These are phyloP conservation scores for Ptychoptera contaminata DNA, from an alignment of 2,888 invertebrate genomes.

Conservation along the genomic window DNA sequence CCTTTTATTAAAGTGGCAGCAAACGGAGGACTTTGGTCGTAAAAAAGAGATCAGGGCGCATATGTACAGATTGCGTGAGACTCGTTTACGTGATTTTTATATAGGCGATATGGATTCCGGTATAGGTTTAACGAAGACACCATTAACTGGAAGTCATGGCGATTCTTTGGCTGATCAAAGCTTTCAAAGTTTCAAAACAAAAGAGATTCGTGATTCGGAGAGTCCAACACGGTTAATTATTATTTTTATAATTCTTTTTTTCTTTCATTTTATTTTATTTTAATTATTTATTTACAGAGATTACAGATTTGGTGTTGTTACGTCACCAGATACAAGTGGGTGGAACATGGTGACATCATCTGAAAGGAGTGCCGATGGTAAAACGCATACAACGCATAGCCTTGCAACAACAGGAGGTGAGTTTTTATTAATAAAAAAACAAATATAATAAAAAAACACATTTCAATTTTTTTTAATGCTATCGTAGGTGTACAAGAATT, in stretches of 20 bases:
- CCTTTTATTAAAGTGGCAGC: constrained; percentile 54
- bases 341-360: constrained; percentile 52
- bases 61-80: constrained; percentile 71
- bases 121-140: constrained; percentile 30
- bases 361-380: constrained; percentile 45
- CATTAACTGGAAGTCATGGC: constrained; percentile 40
- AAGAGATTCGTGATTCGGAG: constrained; percentile 63
- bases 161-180: constrained; percentile 59
- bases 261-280: too few relatives aligned
- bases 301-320: constrained; percentile 13
- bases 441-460: not conserved
- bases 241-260: too few relatives aligned
- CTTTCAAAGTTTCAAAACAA: constrained; percentile 60
- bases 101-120: constrained; percentile 33
- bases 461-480: not conserved
- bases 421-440: not conserved
- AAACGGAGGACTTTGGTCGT: constrained; percentile 69
- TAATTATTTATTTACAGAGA: not conserved
- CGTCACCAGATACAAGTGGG: constrained; percentile 34
- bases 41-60: constrained; percentile 77
- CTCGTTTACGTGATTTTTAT: constrained; percentile 60
- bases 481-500: constrained; percentile 41
- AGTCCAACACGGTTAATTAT: constrained; percentile 47
- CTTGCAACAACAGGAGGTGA: constrained; percentile 46
- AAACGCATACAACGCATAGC: constrained; percentile 41